A percentile compares a stretch with the other conserved stretches of the same genome.
These are phyloP conservation scores for Cephus runcator DNA, from an alignment of 2,888 invertebrate species.

Conservation along the genomic window DNA sequence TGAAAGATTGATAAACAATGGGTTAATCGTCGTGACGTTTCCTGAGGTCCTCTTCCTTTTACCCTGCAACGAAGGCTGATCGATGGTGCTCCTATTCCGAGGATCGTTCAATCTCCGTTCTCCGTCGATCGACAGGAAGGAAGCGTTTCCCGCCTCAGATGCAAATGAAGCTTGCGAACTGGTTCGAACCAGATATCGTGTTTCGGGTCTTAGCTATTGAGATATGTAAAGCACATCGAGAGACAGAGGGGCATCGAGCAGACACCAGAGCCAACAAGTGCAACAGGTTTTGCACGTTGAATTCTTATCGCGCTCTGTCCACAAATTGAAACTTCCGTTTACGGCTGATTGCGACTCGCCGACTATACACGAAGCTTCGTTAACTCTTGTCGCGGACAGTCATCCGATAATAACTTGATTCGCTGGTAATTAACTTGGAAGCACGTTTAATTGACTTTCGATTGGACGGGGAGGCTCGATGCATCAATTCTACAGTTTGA, in stretches of 20 bases:
- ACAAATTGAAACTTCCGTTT: neutral
- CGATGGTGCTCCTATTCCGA: neutral
- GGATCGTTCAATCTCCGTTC: neutral
- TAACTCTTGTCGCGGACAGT: conserved; percentile 20
- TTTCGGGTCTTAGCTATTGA: neutral
- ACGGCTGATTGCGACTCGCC: neutral
- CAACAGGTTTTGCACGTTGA: conserved; percentile 39
- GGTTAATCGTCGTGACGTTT: neutral
- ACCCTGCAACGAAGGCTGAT: neutral
- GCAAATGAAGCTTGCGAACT: conserved; percentile 26
- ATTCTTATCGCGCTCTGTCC: conserved; percentile 15
- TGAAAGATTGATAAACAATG: neutral
- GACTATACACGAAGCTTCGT: neutral
- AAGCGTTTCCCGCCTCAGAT: conserved; percentile 14
- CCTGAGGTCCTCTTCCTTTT: neutral
- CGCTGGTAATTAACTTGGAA: conserved; percentile 48
- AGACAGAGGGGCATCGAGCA: neutral
- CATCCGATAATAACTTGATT: conserved; percentile 43
- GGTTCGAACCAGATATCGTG: conserved; percentile 27
- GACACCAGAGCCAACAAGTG: conserved; percentile 20
- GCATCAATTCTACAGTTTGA: conserved; percentile 18
- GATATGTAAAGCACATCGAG: neutral
- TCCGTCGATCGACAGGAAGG: neutral
- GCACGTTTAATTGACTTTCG: conserved; percentile 49
- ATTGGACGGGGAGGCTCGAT: conserved; percentile 33